Conservation (phyloP, 2,113 vertebrate genomes). For the Prunella fulvescens region DNA sequence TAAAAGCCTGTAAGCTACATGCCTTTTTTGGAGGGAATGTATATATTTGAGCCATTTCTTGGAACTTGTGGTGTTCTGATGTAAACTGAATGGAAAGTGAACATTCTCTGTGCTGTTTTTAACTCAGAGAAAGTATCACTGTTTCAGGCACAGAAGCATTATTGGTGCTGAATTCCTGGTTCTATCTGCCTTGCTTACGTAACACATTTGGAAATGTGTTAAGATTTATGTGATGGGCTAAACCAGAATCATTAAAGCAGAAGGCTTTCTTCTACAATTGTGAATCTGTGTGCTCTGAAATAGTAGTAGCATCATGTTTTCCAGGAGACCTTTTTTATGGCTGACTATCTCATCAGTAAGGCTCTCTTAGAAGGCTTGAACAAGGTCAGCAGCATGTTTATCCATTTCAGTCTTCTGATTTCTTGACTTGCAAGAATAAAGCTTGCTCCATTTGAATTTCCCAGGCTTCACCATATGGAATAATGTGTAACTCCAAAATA, state of each 20-base stretch:
- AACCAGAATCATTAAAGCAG: constrained; percentile 24
- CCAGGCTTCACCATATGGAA: background rate
- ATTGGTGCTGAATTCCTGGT: background rate
- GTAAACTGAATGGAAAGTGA: background rate
- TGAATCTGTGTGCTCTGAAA: constrained; percentile 50
- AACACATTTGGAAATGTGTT: background rate
- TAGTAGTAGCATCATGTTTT: constrained; percentile 66
- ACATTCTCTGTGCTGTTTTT: background rate
- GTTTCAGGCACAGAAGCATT: background rate
- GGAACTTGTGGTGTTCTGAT: background rate
- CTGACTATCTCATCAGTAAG: constrained; percentile 58
- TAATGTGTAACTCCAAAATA: background rate
- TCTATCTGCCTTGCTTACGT: background rate
- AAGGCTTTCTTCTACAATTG: constrained; percentile 22
- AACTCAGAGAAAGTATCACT: background rate
- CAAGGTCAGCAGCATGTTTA: constrained; percentile 58
- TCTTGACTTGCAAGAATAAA: constrained; percentile 30
- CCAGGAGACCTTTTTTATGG: constrained; percentile 59
- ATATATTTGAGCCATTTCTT: background rate
- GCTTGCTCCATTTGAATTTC: background rate
- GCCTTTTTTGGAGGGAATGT: background rate
- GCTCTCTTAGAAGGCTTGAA: constrained; percentile 51
- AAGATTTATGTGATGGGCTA: background rate
- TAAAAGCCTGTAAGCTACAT: background rate
- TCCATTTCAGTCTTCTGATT: constrained; percentile 32